Base-by-base conservation (phyloP, 2,888 invertebrate species). In the Lycophotia porphyrea region DNA sequence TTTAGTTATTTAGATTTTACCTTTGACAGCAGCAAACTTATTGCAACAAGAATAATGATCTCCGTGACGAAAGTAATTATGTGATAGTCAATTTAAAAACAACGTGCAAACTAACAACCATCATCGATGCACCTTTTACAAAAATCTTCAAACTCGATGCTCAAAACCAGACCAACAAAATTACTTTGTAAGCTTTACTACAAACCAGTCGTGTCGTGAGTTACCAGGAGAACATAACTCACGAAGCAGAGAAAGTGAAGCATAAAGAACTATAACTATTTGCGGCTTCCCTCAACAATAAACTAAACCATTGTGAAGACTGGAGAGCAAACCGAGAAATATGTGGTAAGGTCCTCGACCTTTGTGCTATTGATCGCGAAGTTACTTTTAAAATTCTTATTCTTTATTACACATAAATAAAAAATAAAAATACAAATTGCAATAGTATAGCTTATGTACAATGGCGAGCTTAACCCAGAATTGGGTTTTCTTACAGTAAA, bases 181-280 rank as follows among this genome's bases (percentile, higher is more conserved):
- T 27, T 61, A 52, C 36, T 66, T 60, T 36, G 49, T 58, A 64
- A 27, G 13, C n/a, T 18, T 27, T 39, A 47, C 27, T 47, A 64
- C n/a, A 9, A 74, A 52, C 15, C 24, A 49, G 52, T 79, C 84
- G 47, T 68, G 52, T 79, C 84, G 47, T 68, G 65, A 61, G 15
- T 44, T 4, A 64, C 52, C 67, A 52, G 63, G 52, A 68, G 66
- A 66, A 18, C 70, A 85, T 76, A 83, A 8, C 71, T 64, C 74
- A 80, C 44, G 76, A 72, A 80, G 63, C 52, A 72, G 86, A 86
- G 88, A 88, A 88, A 88, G 86, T 85, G 68, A 74, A 70, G 67
- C 74, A 78, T 76, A 71, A 80, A 78, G 66, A 74, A 81, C 42
- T 58, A 70, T 49, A 55, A 74, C 55, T 72, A 76, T 82, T 74